A percentile compares a stretch with the other conserved stretches of the same genome.
phyloP scores from a whole-genome alignment of 2,888 invertebrate genomes.

The Eutolmus rufibarbis region DNA sequence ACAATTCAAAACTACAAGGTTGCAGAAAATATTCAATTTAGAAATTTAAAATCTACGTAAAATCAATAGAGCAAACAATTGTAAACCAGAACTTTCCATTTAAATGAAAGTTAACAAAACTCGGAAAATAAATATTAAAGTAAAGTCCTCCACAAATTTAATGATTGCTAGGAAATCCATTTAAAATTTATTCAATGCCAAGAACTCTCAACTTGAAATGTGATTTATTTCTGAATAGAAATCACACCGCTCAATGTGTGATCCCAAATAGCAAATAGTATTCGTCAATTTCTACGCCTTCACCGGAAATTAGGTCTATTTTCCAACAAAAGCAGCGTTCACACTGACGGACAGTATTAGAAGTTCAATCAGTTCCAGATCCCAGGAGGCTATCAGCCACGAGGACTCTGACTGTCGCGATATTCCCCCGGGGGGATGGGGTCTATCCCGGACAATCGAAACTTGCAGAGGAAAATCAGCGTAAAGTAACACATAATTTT shows the following conservation, averaged over 20 bases:
- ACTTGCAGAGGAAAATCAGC: background rate
- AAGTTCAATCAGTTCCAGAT: background rate
- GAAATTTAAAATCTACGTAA: too few species aligned
- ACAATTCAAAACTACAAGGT: too few species aligned
- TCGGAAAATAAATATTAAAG: too few species aligned
- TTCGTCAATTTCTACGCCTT: background rate
- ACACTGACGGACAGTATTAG: background rate
- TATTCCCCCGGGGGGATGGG: background rate
- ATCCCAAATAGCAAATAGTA: background rate
- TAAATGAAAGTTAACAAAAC: too few species aligned
- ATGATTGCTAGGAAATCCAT: background rate
- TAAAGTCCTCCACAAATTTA: background rate
- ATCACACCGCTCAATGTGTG: background rate
- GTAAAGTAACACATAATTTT: background rate
- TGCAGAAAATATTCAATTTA: too few species aligned
- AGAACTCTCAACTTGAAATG: background rate
- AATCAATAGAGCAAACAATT: too few species aligned
- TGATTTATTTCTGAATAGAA: background rate
- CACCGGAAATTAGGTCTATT: background rate
- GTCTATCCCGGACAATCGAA: background rate
- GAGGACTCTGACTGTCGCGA: background rate
- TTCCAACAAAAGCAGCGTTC: background rate
- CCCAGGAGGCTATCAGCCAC: background rate
- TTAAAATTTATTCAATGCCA: background rate
- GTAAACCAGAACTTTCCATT: too few species aligned